Conservation (phyloP, 1,140 invertebrate genomes). For the Acromyrmex charruanus region DNA sequence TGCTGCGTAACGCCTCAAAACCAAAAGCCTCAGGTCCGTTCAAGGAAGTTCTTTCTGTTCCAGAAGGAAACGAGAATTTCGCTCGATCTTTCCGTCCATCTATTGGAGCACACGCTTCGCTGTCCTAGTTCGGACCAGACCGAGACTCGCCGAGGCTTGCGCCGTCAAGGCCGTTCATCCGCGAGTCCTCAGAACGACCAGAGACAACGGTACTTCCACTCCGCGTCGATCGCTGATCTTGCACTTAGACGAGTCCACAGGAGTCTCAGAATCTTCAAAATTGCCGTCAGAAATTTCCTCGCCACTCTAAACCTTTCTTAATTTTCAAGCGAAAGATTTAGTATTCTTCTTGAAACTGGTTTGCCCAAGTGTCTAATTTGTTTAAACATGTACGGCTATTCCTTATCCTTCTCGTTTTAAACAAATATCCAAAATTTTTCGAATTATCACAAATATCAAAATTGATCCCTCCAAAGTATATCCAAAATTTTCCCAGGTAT, state of each 20-base stretch:
- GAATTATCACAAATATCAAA: not conserved
- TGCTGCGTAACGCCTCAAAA: slow-evolving; percentile 1
- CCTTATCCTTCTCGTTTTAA: not conserved
- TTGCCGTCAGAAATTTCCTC: not conserved
- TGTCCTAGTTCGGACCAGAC: slow-evolving; percentile 33
- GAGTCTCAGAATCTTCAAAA: not conserved
- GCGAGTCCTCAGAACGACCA: slow-evolving; percentile 33
- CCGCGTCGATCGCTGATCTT: not conserved
- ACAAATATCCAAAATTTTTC: not conserved
- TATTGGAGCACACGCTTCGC: slow-evolving; percentile 35
- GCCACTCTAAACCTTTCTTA: not conserved
- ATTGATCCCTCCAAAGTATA: not conserved
- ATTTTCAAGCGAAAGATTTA: not conserved
- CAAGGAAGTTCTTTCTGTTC: not conserved
- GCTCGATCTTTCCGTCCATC: not conserved
- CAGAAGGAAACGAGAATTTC: slow-evolving; percentile 8
- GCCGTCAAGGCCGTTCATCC: slow-evolving; percentile 60
- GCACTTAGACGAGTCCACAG: not conserved
- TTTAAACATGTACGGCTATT: not conserved
- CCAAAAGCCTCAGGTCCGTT: slow-evolving; percentile 8
- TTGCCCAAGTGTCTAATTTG: not conserved
- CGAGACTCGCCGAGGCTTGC: slow-evolving; percentile 16
- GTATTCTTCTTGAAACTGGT: not conserved
- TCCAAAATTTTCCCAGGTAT: not conserved
- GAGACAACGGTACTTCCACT: slow-evolving; percentile 60